Evolutionary conservation across 2,888 invertebrate species (phyloP).

Genomic region (Harpagoxenus sublaevis): DNA sequence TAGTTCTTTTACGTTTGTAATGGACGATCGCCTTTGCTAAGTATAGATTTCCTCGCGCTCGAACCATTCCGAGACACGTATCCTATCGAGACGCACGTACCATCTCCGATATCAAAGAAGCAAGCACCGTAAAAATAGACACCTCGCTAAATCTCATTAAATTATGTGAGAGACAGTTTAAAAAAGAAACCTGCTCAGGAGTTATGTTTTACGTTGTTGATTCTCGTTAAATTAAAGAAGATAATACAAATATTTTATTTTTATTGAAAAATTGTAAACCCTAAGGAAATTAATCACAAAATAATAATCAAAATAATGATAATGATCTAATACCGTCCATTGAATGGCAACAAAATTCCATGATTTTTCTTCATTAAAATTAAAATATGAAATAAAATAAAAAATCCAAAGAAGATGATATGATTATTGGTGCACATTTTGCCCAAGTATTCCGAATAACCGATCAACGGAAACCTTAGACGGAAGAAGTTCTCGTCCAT

Average conservation of each 20-base stretch:
- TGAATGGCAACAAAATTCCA: not conserved
- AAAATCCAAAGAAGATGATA: not conserved
- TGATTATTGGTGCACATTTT: not conserved
- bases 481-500: slow-evolving; percentile 17
- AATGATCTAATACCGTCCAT: not conserved
- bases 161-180: not conserved
- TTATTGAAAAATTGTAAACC: not conserved
- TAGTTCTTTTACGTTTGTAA: slow-evolving; percentile 68
- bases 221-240: not conserved
- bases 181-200: not conserved
- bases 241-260: not conserved
- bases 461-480: slow-evolving; percentile 1
- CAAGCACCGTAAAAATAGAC: slow-evolving; percentile 72
- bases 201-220: not conserved
- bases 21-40: slow-evolving; percentile 71
- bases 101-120: slow-evolving; percentile 76
- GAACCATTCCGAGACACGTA: slow-evolving; percentile 74
- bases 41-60: slow-evolving; percentile 72
- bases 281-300: not conserved
- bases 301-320: not conserved
- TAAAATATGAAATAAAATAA: not conserved
- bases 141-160: slow-evolving; percentile 57
- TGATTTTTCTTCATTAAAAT: not conserved
- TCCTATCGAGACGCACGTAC: slow-evolving; percentile 56
- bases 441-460: not conserved